A percentile compares a stretch with the other conserved stretches of the same genome.
Conservation (phyloP, 1,140 invertebrate genomes). For the Dendrolimus kikuchii region DNA sequence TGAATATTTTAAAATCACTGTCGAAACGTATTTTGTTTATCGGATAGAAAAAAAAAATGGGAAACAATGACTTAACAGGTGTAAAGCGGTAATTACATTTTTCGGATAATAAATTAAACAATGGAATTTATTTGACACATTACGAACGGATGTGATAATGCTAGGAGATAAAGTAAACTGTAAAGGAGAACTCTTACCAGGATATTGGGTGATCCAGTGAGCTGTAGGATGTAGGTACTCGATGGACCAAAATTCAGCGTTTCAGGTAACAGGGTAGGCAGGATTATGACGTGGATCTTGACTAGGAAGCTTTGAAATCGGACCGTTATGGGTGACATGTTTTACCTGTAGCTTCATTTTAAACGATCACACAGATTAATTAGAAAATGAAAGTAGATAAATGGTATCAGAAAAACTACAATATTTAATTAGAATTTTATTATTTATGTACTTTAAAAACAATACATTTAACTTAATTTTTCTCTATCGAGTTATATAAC, state of each 20-base stretch:
- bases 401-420: too few relatives aligned
- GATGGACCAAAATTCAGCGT: constrained; percentile 52
- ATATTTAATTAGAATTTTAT: constrained; percentile 45
- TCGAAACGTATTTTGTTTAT: too few relatives aligned
- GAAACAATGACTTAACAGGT: too few relatives aligned
- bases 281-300: constrained; percentile 60
- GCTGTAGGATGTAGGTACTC: constrained; percentile 64
- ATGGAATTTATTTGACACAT: neutral
- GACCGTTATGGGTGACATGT: constrained; percentile 25
- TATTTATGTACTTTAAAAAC: constrained; percentile 59
- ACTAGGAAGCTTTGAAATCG: constrained; percentile 39
- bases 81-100: too few relatives aligned
- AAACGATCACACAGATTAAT: constrained; percentile 9
- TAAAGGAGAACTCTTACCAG: constrained; percentile 67
- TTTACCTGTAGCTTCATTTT: constrained; percentile 35
- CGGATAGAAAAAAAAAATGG: too few relatives aligned
- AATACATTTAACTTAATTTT: constrained; percentile 63
- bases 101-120: too few relatives aligned
- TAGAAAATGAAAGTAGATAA: too few relatives aligned
- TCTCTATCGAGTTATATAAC: constrained; percentile 65
- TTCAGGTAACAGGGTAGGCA: constrained; percentile 57
- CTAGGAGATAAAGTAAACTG: constrained; percentile 59
- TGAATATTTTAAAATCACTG: too few relatives aligned
- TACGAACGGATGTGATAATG: constrained; percentile 24
- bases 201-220: constrained; percentile 64